phyloP scores from a whole-genome alignment of 1,140 invertebrate genomes.

The Chrysomallon squamiferum region DNA sequence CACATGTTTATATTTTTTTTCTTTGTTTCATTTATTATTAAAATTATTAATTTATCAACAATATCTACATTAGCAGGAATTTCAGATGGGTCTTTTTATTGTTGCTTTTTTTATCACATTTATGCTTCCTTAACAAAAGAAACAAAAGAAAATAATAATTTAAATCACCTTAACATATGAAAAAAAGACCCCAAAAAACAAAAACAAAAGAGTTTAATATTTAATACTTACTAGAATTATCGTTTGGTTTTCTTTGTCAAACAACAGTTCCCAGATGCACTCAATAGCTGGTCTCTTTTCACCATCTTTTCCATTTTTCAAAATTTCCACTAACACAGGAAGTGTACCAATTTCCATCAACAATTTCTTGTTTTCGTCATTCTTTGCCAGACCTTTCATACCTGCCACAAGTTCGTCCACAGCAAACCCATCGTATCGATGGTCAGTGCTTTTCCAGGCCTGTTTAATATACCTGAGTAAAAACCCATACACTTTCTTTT shows the following conservation, averaged over 20 bases:
- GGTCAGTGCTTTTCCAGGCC: slow-evolving; percentile 20
- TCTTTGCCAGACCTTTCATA: slow-evolving; percentile 26
- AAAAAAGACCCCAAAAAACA: too few species aligned
- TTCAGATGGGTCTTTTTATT: too few species aligned
- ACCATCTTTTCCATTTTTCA: slow-evolving; percentile 11
- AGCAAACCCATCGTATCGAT: slow-evolving; percentile 20
- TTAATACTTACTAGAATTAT: not conserved
- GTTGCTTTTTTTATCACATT: too few species aligned
- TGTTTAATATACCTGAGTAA: slow-evolving; percentile 15
- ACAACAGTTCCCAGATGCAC: slow-evolving; percentile 22
- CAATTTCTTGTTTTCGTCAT: slow-evolving; percentile 34
- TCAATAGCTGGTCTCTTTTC: slow-evolving; percentile 23
- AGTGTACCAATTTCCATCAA: slow-evolving; percentile 27
- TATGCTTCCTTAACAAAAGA: too few species aligned
- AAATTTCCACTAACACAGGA: slow-evolving; percentile 9
- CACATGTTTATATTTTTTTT: too few species aligned
- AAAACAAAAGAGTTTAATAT: not conserved
- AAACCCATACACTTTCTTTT: slow-evolving; percentile 25
- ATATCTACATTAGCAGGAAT: too few species aligned
- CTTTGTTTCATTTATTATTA: too few species aligned
- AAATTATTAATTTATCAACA: too few species aligned
- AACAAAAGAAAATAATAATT: too few species aligned
- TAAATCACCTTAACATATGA: not conserved
- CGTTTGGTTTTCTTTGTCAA: slow-evolving; percentile 22
- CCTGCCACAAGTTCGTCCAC: slow-evolving; percentile 34